A percentile compares a stretch with the other conserved stretches of the same genome.
These are phyloP conservation scores for Danio rerio DNA, from an alignment of 2,113 vertebrate genomes.

Conservation along the genomic window DNA sequence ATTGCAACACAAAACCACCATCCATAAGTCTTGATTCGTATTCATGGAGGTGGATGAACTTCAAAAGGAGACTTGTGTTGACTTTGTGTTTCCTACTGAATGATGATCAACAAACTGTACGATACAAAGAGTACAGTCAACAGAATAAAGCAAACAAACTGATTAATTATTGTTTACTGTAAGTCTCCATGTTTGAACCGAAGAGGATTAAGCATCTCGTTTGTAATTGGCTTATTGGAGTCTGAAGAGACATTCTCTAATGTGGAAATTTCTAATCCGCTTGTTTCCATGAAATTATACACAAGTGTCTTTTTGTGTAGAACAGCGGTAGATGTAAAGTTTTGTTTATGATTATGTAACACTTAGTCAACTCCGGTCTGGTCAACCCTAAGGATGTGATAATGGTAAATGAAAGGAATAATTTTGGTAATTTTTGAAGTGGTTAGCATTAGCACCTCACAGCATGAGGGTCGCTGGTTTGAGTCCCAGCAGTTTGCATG, in stretches of 20 bases:
- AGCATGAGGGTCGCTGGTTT: no score
- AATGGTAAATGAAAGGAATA: not conserved
- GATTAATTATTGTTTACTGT: conserved; percentile 8
- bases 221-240: conserved; percentile 21
- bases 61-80: not conserved
- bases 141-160: not conserved
- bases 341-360: not conserved
- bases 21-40: conserved; percentile 9
- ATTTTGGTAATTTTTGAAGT: no score
- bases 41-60: not conserved
- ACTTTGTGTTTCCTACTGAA: not conserved
- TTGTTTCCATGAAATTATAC: conserved; percentile 6
- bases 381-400: not conserved
- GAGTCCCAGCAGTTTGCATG: no score
- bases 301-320: not conserved
- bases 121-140: not conserved
- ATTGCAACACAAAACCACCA: not conserved
- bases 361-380: not conserved
- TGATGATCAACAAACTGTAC: conserved; percentile 1
- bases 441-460: no score
- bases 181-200: not conserved
- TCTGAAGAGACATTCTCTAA: not conserved
- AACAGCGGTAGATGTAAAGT: not conserved
- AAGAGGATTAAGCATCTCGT: conserved; percentile 11
- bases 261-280: not conserved